These are phyloP conservation scores for Anabacerthia variegaticeps DNA, from an alignment of 2,797 vertebrate species.

Conservation along the genomic window DNA sequence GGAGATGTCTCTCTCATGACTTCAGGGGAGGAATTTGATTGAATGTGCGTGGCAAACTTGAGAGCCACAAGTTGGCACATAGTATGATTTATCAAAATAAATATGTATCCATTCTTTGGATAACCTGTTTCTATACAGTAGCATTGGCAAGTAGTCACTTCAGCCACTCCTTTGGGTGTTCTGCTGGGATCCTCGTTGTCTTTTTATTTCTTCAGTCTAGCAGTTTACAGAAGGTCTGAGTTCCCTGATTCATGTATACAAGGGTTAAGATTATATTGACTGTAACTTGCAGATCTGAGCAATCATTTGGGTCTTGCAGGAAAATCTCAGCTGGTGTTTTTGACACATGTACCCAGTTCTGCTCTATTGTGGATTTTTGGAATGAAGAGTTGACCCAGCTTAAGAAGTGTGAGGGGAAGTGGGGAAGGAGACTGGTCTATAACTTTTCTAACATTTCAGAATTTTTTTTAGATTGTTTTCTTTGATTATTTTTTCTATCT, in stretches of 20 bases:
- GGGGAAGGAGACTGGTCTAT: not conserved
- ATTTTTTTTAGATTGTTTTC: not conserved
- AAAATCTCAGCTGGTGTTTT: not conserved
- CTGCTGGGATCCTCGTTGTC: not conserved
- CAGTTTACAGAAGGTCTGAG: not conserved
- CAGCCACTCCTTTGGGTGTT: not conserved
- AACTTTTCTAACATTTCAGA: not conserved
- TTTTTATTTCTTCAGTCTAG: not conserved
- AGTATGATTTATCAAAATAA: not conserved
- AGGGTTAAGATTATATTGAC: not conserved
- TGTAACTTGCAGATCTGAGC: not conserved
- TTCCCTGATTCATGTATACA: not conserved
- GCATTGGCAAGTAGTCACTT: not conserved
- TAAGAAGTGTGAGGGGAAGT: not conserved
- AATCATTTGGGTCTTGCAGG: not conserved
- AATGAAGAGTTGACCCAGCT: not conserved
- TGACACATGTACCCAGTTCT: not conserved
- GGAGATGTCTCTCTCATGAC: not conserved
- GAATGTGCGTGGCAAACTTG: not conserved
- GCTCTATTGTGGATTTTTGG: not conserved
- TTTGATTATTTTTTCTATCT: not conserved
- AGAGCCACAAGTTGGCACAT: not conserved
- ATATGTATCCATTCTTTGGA: not conserved
- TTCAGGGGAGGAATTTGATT: not conserved
- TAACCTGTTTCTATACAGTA: not conserved